A percentile compares a stretch with the other conserved stretches of the same genome.
Conservation (phyloP, 2,113 vertebrate species). For the Anguilla rostrata region DNA sequence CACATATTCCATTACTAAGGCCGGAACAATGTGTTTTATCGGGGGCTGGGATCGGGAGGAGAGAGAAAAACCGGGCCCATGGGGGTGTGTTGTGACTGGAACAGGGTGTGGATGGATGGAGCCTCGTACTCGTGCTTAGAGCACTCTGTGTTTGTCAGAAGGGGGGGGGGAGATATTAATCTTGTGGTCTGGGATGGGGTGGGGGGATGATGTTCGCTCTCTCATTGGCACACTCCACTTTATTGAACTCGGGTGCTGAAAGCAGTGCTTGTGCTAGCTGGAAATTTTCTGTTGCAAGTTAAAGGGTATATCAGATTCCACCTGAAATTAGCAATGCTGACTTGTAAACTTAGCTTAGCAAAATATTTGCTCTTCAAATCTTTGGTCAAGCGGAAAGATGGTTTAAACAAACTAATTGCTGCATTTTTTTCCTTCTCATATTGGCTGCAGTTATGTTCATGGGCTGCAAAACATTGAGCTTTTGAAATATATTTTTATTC, state of each 20-base stretch:
- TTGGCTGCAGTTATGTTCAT: neutral
- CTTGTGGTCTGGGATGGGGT: neutral
- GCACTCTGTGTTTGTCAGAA: slow-evolving; percentile 11
- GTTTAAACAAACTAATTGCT: neutral
- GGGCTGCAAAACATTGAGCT: neutral
- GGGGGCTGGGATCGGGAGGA: neutral
- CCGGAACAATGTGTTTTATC: neutral
- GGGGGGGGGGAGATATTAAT: neutral
- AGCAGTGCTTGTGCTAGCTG: neutral
- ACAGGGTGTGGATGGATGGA: neutral
- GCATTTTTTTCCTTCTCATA: no score
- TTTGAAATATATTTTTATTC: neutral
- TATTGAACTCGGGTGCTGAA: neutral
- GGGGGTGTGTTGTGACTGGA: neutral
- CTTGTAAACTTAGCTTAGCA: neutral
- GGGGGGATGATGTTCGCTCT: neutral
- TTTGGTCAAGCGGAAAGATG: neutral
- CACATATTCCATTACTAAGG: slow-evolving; percentile 9
- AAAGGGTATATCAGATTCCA: no score
- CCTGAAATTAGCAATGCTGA: neutral
- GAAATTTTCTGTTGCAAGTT: neutral
- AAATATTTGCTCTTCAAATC: neutral
- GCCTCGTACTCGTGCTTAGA: neutral
- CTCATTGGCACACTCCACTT: neutral
- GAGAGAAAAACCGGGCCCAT: neutral